Conservation (phyloP, 2,113 vertebrate species). For the Myotis brandtii region DNA sequence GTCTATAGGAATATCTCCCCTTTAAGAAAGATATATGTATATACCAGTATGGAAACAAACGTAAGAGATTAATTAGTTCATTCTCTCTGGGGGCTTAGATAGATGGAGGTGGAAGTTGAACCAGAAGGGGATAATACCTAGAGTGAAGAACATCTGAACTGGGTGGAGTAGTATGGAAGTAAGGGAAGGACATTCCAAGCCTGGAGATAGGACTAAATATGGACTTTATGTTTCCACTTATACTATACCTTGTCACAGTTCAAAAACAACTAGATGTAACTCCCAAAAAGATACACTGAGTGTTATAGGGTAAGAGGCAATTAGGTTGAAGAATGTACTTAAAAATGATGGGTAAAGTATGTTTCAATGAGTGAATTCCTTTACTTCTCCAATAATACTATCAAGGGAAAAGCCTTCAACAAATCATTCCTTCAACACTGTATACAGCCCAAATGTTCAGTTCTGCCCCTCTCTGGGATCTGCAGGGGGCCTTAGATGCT, state of each 20-base stretch:
- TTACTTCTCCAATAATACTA: neutral
- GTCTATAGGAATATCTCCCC: neutral
- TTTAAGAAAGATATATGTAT: neutral
- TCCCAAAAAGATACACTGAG: neutral
- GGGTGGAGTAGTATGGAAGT: neutral
- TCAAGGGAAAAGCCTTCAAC: neutral
- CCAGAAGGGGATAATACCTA: neutral
- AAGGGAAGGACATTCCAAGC: neutral
- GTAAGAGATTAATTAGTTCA: conserved; percentile 9
- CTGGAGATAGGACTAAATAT: neutral
- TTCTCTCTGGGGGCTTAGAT: neutral
- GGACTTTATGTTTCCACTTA: neutral
- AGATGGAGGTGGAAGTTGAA: neutral
- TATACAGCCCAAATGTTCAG: neutral
- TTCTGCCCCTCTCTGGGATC: neutral
- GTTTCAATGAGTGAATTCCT: neutral
- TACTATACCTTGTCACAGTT: neutral
- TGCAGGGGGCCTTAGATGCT: neutral
- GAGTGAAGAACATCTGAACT: neutral
- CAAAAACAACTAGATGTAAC: neutral
- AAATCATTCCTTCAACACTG: neutral
- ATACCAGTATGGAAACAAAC: neutral
- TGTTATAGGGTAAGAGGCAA: conserved; percentile 6
- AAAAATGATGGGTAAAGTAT: neutral
- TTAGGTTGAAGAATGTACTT: neutral